Conservation (phyloP, 53 echinoderm and acorn worm genomes). For the Paracentrotus lividus region DNA sequence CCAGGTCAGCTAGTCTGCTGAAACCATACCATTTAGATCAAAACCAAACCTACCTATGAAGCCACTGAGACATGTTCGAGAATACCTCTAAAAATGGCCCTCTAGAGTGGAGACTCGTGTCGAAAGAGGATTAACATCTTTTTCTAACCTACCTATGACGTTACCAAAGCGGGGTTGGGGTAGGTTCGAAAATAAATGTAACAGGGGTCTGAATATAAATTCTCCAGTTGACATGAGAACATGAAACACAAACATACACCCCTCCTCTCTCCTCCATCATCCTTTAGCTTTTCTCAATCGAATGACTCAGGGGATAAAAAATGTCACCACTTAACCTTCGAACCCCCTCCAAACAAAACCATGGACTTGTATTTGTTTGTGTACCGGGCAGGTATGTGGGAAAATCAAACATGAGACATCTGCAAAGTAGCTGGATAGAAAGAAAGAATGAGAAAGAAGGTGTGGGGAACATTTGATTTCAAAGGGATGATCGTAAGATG, state of each 20-base stretch:
- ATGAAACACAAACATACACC: slow-evolving; percentile 20
- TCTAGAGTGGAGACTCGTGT: too few relatives aligned
- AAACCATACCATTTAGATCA: too few relatives aligned
- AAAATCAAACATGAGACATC: slow-evolving; percentile 46
- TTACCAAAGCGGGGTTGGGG: too few relatives aligned
- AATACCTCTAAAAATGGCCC: not conserved
- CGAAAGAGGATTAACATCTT: too few relatives aligned
- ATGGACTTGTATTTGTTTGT: slow-evolving; percentile 61
- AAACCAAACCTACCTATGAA: not conserved
- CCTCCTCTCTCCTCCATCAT: slow-evolving; percentile 50
- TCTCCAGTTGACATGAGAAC: not conserved
- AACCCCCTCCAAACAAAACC: not conserved
- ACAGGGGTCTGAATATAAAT: too few relatives aligned
- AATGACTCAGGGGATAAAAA: slow-evolving; percentile 52
- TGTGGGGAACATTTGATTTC: slow-evolving; percentile 11
- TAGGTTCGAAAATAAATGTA: too few relatives aligned
- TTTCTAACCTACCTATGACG: too few relatives aligned
- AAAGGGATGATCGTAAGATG: not conserved
- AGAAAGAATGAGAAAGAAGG: not conserved
- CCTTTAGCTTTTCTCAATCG: not conserved
- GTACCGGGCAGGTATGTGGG: slow-evolving; percentile 36
- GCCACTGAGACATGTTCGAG: too few relatives aligned
- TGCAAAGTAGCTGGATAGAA: not conserved
- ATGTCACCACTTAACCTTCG: slow-evolving; percentile 64
- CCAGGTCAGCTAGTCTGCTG: too few relatives aligned